These are phyloP conservation scores for Torymus aiolomorphi DNA, from an alignment of 2,888 invertebrate species.

Conservation along the genomic window DNA sequence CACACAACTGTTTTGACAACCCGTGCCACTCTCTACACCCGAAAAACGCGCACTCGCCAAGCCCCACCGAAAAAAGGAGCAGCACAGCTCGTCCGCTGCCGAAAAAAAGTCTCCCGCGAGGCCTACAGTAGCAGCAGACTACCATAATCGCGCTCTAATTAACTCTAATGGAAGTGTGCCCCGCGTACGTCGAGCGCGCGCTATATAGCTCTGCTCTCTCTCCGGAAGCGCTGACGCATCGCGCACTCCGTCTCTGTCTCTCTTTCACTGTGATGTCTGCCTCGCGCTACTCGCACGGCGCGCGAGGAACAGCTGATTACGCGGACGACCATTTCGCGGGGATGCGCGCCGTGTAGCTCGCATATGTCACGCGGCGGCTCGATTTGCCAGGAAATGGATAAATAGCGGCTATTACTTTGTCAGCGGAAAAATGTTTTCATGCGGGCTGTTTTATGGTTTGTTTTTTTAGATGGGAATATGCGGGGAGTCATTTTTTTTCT, in stretches of 20 bases:
- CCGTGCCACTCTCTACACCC: background rate
- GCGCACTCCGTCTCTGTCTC: conserved; percentile 27
- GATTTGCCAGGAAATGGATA: conserved; percentile 9
- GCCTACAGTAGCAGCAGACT: background rate
- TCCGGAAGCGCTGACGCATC: conserved; percentile 32
- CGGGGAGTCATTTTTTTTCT: too few species aligned
- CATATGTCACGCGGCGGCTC: conserved; percentile 59
- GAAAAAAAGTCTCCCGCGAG: too few species aligned
- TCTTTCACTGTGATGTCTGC: conserved; percentile 48
- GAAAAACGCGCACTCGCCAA: background rate
- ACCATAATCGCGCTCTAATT: conserved; percentile 46
- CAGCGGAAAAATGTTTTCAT: background rate
- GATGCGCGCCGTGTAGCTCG: background rate
- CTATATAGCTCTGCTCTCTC: background rate
- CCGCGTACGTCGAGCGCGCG: conserved; percentile 10
- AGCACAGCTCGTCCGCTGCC: too few species aligned
- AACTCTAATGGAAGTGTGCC: conserved; percentile 41
- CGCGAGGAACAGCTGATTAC: conserved; percentile 37
- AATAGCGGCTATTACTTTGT: conserved; percentile 25
- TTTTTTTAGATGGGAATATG: too few species aligned
- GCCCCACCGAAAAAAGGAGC: too few species aligned
- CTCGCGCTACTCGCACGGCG: background rate
- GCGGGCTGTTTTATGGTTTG: background rate
- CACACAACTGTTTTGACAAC: too few species aligned
- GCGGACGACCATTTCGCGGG: background rate